These are phyloP conservation scores for Nylanderia fulva DNA, from an alignment of 1,140 invertebrate species.

Conservation along the genomic window DNA sequence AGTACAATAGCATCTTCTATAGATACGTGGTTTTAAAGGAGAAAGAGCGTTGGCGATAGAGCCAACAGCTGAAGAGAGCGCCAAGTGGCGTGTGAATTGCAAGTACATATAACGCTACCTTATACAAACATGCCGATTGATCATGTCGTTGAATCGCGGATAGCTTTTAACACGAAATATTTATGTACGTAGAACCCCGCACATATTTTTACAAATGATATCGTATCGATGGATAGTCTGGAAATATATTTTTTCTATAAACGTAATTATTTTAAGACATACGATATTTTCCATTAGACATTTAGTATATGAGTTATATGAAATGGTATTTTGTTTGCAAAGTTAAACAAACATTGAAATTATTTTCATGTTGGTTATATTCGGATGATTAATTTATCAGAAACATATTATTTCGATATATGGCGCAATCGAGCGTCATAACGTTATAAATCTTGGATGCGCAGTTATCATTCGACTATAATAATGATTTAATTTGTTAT, in stretches of 20 bases:
- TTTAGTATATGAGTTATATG: not conserved
- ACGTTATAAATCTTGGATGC: not conserved
- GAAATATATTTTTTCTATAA: not conserved
- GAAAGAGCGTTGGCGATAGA: conserved; percentile 39
- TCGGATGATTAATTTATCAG: not conserved
- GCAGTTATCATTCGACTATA: not conserved
- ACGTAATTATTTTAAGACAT: not conserved
- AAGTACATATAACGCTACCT: not conserved
- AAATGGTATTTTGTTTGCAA: not conserved
- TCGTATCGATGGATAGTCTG: not conserved
- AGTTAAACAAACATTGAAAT: conserved; percentile 13
- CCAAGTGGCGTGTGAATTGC: not conserved
- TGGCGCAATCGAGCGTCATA: not conserved
- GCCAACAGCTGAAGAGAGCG: not conserved
- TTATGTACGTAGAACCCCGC: no score
- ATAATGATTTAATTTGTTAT: not conserved
- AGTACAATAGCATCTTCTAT: conserved; percentile 52
- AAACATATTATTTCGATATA: conserved; percentile 1
- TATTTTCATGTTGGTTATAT: conserved; percentile 14
- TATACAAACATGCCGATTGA: conserved; percentile 14
- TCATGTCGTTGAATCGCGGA: not conserved
- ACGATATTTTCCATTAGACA: not conserved
- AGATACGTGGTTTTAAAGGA: conserved; percentile 44
- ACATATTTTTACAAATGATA: not conserved
- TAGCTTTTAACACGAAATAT: not conserved